Evolutionary conservation across 1,140 invertebrate species (phyloP), one percentile per base, ranked within the genome.

Genomic region (Dysdera silvatica): DNA sequence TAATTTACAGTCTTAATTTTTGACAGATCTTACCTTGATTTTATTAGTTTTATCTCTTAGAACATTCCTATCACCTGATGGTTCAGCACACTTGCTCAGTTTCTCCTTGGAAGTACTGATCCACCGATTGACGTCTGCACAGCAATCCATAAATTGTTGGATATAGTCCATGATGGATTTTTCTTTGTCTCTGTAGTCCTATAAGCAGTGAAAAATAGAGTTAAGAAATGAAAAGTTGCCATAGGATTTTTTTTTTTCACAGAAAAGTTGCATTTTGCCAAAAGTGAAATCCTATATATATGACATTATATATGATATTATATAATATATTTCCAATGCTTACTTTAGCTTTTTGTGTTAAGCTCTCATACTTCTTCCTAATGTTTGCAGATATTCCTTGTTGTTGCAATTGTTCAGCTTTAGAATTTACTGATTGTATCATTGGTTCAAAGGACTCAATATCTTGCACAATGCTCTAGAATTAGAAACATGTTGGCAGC

Each of bases 371-470:
- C 78, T 93, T 92, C 45, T 82, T 86, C 0, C 88, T 88, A 29
- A 95, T 94, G 76, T 93, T 90, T 10, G 88, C 70, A n/a, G 71
- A 69, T 16, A 49, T 55, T 16, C 24, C 24, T 28, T 56, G 40
- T 43, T 64, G 33, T 76, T 86, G 86, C 55, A 92, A 76, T 77
- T 91, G 89, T 69, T 89, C 90, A 55, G 90, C 91, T 80, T 93
- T 94, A 32, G 86, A 88, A 41, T 89, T 86, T 14, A 94, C 89
- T 32, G 89, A 92, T 73, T 92, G 89, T 68, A 95, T 94, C 88
- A 94, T 93, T 4, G 91, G 91, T 75, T 94, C 90, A 77, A 94
- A 91, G 18, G 89, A 90, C 55, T 93, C 90, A 70, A 95, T 93
- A 76, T 95, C 91, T 77, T 92, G 89, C 18, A 94, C 89, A 72